A percentile compares a stretch with the other conserved stretches of the same genome.
phyloP scores from a whole-genome alignment of 2,113 vertebrate species.

The Calcarius ornatus region DNA sequence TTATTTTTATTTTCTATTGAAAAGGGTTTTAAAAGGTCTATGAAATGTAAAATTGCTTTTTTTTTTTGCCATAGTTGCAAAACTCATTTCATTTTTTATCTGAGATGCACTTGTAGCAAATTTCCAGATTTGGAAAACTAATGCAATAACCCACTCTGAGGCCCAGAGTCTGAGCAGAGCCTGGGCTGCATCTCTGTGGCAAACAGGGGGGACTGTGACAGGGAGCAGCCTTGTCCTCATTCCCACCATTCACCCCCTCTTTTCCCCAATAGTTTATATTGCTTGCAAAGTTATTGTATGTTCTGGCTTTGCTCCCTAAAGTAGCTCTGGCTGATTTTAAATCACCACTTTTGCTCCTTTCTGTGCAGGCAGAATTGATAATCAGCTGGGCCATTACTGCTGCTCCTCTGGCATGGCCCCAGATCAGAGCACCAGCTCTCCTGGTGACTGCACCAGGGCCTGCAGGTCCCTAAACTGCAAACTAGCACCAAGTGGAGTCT shows the following conservation, averaged over 20 bases:
- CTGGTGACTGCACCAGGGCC: background rate
- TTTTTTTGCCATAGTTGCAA: constrained; percentile 44
- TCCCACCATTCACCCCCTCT: background rate
- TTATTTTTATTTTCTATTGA: constrained; percentile 65
- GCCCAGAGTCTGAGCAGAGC: background rate
- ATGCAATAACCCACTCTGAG: background rate
- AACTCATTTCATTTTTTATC: constrained; percentile 51
- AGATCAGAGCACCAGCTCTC: background rate
- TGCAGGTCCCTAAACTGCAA: background rate
- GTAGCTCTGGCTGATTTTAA: background rate
- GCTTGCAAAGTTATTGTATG: background rate
- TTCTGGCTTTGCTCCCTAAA: background rate
- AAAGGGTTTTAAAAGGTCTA: constrained; percentile 47
- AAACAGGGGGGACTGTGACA: fast-evolving
- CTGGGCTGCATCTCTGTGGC: background rate
- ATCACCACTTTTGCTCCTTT: background rate
- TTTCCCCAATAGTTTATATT: background rate
- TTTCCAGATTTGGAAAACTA: background rate
- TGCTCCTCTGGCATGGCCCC: background rate
- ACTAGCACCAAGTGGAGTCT: background rate
- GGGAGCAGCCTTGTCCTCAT: background rate
- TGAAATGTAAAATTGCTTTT: constrained; percentile 62
- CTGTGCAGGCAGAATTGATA: background rate
- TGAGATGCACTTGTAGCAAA: constrained; percentile 22
- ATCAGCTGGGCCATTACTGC: background rate